phyloP scores from a whole-genome alignment of 2,888 invertebrate genomes.

The Acleris laterana region DNA sequence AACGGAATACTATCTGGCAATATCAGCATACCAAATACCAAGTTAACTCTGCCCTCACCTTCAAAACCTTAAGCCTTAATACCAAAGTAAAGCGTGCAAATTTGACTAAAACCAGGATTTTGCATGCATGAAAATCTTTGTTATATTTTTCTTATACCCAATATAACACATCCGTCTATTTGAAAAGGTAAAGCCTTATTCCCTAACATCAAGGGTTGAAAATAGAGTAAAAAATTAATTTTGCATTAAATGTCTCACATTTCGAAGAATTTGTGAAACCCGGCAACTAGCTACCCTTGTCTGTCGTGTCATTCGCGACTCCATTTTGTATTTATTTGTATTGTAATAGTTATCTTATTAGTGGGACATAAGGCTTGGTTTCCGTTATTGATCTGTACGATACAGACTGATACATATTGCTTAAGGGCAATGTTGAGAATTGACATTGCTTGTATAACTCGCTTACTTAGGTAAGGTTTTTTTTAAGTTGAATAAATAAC shows the following conservation, averaged over 20 bases:
- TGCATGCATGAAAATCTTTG: slow-evolving; percentile 14
- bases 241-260: too few relatives aligned
- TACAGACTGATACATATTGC: background rate
- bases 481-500: too few relatives aligned
- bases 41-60: background rate
- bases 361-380: background rate
- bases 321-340: slow-evolving; percentile 42
- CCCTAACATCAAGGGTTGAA: slow-evolving; percentile 10
- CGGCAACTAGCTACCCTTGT: slow-evolving; percentile 55
- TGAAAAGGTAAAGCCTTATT: background rate
- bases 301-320: slow-evolving; percentile 46
- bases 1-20: slow-evolving; percentile 9
- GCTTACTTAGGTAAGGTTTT: too few relatives aligned
- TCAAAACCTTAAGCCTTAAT: background rate
- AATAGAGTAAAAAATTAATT: background rate
- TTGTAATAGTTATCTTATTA: slow-evolving; percentile 22
- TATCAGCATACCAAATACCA: slow-evolving; percentile 3
- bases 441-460: too few relatives aligned
- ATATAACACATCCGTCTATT: background rate
- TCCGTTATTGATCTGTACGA: background rate
- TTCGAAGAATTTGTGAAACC: slow-evolving; percentile 48
- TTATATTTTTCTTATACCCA: background rate
- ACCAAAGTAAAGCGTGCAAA: slow-evolving; percentile 7
- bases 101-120: background rate
- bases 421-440: background rate